Evolutionary conservation across 1,140 invertebrate genomes (phyloP), one percentile per base, ranked within the genome.

Genomic region (Mactra quadrangularis): DNA sequence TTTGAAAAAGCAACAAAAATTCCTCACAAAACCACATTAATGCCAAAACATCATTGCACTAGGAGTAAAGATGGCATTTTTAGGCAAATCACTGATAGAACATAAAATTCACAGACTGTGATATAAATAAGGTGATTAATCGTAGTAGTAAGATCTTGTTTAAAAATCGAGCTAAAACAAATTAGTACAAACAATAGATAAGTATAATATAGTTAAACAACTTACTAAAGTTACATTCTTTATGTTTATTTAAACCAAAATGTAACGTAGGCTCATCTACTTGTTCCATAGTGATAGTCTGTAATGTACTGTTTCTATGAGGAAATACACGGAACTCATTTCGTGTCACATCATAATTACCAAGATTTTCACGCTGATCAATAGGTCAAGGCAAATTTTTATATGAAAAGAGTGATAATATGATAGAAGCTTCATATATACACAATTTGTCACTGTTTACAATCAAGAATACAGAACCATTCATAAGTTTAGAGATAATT

Each of bases 281-380:
- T n/a, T 88, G 76, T 29, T 89, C 85, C 38, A 92, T 53, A 11
- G 81, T 81, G 1, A 92, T 83, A 15, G 87, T 87, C 0, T 64
- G 77, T 0, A 91, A 71, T 27, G 87, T 86, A 72, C 85, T 85
- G 38, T 85, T 85, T 27, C 83, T 81, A 50, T 87, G 87, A 22
- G 89, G 88, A 38, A 79, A 89, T 33, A 91, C 59, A n/a, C 86
- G 85, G 52, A 92, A 74, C 55, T 89, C 86, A 25, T 88, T 78
- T 3, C 59, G 82, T 45, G 62, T 45, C 25, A 70, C 76, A 35
- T 87, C 82, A 25, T 55, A 64, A 25, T 53, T 55, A 38, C 82
- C 82, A 19, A 90, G 57, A 52, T 79, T 86, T 59, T 89, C 87
- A 66, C 87, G 88, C 89, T 91, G 75, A 64, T 1, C 29, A 27